Conservation (phyloP, 1,140 invertebrate genomes). For the Brachystomella parvula region DNA sequence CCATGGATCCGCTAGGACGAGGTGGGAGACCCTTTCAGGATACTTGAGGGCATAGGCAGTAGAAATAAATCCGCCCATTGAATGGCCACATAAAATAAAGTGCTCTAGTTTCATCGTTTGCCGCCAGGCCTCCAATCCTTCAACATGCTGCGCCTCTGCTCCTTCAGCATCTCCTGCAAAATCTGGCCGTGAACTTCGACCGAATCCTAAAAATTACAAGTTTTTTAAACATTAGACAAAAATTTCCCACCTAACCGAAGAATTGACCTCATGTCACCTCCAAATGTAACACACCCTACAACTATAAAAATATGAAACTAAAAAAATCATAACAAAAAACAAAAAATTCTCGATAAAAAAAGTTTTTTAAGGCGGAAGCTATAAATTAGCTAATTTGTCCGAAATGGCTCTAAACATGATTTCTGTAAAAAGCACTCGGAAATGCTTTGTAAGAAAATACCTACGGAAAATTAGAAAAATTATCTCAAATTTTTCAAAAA, state of each 20-base stretch:
- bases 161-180: constrained; percentile 70
- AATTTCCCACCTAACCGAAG: too few relatives aligned
- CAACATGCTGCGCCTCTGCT: constrained; percentile 81
- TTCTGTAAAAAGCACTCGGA: too few relatives aligned
- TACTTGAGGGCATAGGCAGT: constrained; percentile 63
- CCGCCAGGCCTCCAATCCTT: constrained; percentile 90
- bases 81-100: constrained; percentile 85
- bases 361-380: too few relatives aligned
- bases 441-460: too few relatives aligned
- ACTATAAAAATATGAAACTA: neutral
- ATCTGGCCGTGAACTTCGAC: constrained; percentile 74
- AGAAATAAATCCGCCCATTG: constrained; percentile 75
- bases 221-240: too few relatives aligned
- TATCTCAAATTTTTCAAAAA: too few relatives aligned
- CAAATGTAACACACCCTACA: constrained; percentile 1
- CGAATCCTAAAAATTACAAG: too few relatives aligned
- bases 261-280: too few relatives aligned
- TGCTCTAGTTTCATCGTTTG: constrained; percentile 77
- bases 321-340: neutral
- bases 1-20: constrained; percentile 94
- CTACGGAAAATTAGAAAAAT: too few relatives aligned
- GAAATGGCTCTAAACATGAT: too few relatives aligned
- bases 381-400: too few relatives aligned
- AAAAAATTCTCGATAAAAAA: neutral
- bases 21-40: constrained; percentile 61